Percentiles rank a stretch among this genome's conserved stretches.
Conservation (phyloP, 2,888 invertebrate genomes). For the Luperina testacea region DNA sequence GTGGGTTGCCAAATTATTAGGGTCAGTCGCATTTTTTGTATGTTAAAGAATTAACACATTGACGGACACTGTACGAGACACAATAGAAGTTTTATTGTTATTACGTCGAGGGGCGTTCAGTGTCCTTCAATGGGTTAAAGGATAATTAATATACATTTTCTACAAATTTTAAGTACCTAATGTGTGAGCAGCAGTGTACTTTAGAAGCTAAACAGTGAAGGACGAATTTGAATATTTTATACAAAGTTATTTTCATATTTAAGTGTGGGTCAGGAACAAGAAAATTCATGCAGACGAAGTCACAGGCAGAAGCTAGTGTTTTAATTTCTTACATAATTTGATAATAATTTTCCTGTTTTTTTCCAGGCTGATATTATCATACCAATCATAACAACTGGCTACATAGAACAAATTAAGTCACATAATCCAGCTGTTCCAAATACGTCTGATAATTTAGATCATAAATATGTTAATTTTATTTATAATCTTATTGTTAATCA, state of each 20-base stretch:
- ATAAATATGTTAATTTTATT: conserved; percentile 87
- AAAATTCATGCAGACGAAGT: too few relatives aligned
- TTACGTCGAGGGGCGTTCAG: too few relatives aligned
- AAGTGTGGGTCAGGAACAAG: too few relatives aligned
- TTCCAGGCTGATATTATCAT: conserved; percentile 89
- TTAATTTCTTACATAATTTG: not conserved
- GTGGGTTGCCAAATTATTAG: not conserved
- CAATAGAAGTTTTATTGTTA: too few relatives aligned
- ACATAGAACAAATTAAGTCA: conserved; percentile 85
- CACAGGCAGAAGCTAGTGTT: too few relatives aligned
- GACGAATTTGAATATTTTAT: too few relatives aligned
- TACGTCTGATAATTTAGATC: conserved; percentile 85
- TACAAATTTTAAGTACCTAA: not conserved
- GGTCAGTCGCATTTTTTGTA: not conserved
- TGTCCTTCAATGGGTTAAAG: too few relatives aligned
- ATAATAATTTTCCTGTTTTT: conserved; percentile 28
- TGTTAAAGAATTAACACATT: too few relatives aligned
- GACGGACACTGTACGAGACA: too few relatives aligned
- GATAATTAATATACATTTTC: not conserved
- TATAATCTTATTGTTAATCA: conserved; percentile 86
- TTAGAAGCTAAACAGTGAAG: not conserved
- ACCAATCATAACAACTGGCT: conserved; percentile 89
- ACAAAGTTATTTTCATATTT: too few relatives aligned
- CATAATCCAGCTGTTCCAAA: conserved; percentile 77
- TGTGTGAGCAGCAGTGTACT: not conserved